Conservation (phyloP, 37 sponge, comb jelly and placozoan genomes). For the Aplysina aerophoba region DNA sequence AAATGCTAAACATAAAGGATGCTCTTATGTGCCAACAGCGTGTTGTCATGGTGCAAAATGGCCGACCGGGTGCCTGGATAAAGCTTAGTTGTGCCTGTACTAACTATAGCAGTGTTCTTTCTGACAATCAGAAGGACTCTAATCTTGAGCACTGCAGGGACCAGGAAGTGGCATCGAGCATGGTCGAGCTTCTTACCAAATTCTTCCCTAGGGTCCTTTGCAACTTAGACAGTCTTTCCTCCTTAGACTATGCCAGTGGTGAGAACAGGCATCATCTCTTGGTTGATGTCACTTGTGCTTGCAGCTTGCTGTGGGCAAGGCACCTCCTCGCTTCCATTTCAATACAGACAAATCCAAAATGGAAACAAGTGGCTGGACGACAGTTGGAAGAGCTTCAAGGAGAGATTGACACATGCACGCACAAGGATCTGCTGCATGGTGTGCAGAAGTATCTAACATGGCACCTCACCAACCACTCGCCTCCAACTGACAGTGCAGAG, state of each 20-base stretch:
- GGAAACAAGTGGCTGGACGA: not conserved
- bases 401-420: not conserved
- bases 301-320: conserved; percentile 12
- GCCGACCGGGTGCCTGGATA: not conserved
- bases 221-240: no score
- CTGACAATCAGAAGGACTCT: not conserved
- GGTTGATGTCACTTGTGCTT: not conserved
- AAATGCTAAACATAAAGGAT: not conserved
- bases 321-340: not conserved
- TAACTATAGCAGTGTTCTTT: not conserved
- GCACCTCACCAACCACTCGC: not conserved
- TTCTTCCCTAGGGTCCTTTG: no score
- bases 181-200: not conserved
- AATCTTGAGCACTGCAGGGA: not conserved
- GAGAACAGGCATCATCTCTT: not conserved
- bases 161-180: not conserved
- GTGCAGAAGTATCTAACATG: not conserved
- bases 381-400: not conserved
- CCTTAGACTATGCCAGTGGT: no score
- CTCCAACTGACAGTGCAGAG: no score
- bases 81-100: not conserved
- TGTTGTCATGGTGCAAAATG: not conserved
- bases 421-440: not conserved
- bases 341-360: not conserved
- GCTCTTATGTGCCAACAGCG: not conserved